Base-by-base conservation (phyloP, 2,888 invertebrate species). In the Volucella zonaria region DNA sequence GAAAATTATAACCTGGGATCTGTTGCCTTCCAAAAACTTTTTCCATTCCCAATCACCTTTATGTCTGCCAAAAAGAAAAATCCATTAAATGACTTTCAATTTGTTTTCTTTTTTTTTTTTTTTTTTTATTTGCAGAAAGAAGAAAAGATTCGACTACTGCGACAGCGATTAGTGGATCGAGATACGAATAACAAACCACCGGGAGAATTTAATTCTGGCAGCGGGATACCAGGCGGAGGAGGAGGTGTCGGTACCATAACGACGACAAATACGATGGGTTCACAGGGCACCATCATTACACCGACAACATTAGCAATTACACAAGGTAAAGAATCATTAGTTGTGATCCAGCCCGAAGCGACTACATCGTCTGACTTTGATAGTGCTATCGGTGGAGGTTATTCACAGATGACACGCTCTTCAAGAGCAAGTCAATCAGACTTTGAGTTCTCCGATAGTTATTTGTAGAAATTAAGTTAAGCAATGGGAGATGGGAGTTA, bases 391-490 rank as follows among this genome's bases (percentile, higher is more conserved):
- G 94, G 95, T 89, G 93, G 93, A 83, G 93, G 93, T 87, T 93
- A 95, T 90, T 94, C 94, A 86, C 94, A 95, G 91, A 95, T 95
- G 92, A 96, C 96, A 88, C 94, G 96, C 89, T 96, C 96, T 87
- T 96, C 96, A 86, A 94, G 96, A 89, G 96, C 96, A 90, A 96
- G 96, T 91, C 96, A 96, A 91, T 96, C 87, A 49, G 96, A 97
- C 92, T 94, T 96, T 90, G 97, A 97, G 92, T 96, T 96, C 92
- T 97, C 96, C 87, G 97, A 97, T 92, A 96, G 97, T 90, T 97
- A 97, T 92, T 94, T 97, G 90, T 97, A 93, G 86, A 85, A 88
- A 52, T 67, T 56, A 42, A 61, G 11, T 9, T 49, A n/a, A n/a
- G 12, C n/a, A 38, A 43, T 6, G 23, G 12, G 8, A 14, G 58